Conservation (phyloP, 2,797 vertebrate genomes). For the Acestrorhynchus altus region DNA sequence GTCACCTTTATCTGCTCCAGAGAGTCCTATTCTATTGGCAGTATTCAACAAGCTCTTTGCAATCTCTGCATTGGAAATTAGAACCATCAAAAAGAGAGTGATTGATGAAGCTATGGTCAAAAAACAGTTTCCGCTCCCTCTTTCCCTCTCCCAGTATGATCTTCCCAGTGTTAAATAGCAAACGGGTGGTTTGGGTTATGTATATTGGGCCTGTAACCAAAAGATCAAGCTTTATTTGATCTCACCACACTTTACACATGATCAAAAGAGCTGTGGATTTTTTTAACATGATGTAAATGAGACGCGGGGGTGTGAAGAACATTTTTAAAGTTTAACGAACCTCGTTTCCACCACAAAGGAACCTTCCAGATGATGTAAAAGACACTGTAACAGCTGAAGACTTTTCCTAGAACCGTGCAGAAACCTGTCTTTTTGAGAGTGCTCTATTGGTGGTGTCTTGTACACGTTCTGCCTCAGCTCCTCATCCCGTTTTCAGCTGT, state of each 20-base stretch:
- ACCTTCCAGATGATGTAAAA: neutral
- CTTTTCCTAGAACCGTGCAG: neutral
- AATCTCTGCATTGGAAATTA: no score
- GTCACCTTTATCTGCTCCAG: no score
- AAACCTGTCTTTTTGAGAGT: conserved; percentile 4
- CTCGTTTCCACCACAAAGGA: neutral
- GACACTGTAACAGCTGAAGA: neutral
- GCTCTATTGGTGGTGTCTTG: neutral
- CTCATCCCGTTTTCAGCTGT: neutral
- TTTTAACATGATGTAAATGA: neutral
- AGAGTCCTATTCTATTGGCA: no score
- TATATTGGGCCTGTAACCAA: neutral
- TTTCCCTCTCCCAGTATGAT: neutral
- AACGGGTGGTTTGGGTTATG: neutral
- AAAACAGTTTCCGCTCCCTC: neutral
- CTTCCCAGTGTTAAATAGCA: neutral
- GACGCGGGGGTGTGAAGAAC: neutral
- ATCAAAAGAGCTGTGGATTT: neutral
- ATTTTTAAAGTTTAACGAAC: conserved; percentile 2
- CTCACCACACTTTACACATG: neutral
- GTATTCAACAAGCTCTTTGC: no score
- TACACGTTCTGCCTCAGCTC: neutral
- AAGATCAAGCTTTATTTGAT: neutral
- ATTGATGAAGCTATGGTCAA: neutral
- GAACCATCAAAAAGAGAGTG: no score